phyloP scores from a whole-genome alignment of 2,888 invertebrate genomes.

The Willowsia nigromaculata region DNA sequence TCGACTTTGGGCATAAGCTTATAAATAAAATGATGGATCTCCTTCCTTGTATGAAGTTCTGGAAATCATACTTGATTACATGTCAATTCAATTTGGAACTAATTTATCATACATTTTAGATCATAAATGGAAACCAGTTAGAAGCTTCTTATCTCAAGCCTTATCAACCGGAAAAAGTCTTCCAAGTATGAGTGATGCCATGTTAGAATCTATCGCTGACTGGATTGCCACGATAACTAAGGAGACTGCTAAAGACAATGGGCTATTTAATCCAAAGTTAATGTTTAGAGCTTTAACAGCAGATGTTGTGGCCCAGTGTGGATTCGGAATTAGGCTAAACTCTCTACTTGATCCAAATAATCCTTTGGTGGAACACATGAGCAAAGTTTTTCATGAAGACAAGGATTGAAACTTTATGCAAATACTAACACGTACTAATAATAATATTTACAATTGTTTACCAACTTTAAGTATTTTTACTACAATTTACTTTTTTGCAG shows the following conservation, averaged over 20 bases:
- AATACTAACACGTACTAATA: constrained; percentile 51
- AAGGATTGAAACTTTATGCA: constrained; percentile 59
- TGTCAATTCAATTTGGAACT: neutral
- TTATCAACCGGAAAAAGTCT: constrained; percentile 74
- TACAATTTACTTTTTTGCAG: too few species aligned
- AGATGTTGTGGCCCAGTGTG: constrained; percentile 70
- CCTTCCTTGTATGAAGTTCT: constrained; percentile 62
- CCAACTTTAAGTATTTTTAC: neutral
- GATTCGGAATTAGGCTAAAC: constrained; percentile 70
- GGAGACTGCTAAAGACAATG: neutral
- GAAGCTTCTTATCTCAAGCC: constrained; percentile 49
- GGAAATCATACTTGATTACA: neutral
- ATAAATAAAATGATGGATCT: constrained; percentile 74
- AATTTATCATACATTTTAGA: constrained; percentile 6
- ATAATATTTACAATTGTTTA: neutral
- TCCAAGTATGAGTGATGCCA: constrained; percentile 68
- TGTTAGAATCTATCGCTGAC: constrained; percentile 63
- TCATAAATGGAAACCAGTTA: constrained; percentile 73
- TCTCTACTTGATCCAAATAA: constrained; percentile 70
- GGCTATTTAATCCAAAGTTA: constrained; percentile 21
- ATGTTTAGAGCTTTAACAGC: constrained; percentile 62
- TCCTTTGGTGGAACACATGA: constrained; percentile 47
- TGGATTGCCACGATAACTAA: constrained; percentile 21
- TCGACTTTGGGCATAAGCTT: constrained; percentile 61
- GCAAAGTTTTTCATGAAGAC: constrained; percentile 44